Percentiles rank a stretch among this genome's conserved stretches.
phyloP scores from a whole-genome alignment of 2,888 invertebrate species.

The Hydriomena furcata region DNA sequence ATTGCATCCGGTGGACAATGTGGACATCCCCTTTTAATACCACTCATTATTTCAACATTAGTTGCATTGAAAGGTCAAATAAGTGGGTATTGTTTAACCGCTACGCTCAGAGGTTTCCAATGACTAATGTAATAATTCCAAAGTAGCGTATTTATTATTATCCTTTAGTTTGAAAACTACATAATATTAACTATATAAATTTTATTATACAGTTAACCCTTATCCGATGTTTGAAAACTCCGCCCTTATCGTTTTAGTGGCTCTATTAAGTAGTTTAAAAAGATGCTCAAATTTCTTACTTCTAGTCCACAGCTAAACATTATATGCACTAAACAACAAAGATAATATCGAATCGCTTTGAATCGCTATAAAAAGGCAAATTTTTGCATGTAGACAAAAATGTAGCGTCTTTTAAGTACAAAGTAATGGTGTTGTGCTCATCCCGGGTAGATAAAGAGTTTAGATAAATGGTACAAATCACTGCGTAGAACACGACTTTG shows the following conservation, averaged over 20 bases:
- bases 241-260: too few species aligned
- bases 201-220: too few species aligned
- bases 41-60: conserved; percentile 20
- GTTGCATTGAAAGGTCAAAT: background rate
- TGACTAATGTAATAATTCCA: background rate
- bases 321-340: conserved; percentile 26
- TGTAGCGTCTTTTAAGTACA: conserved; percentile 42
- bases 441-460: conserved; percentile 76
- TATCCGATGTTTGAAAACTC: too few species aligned
- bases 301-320: background rate
- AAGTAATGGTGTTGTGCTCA: conserved; percentile 49
- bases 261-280: too few species aligned
- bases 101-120: background rate
- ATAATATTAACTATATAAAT: too few species aligned
- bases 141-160: too few species aligned
- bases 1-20: conserved; percentile 12
- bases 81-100: background rate
- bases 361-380: conserved; percentile 39
- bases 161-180: too few species aligned
- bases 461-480: conserved; percentile 79
- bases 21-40: conserved; percentile 6
- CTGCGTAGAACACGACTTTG: conserved; percentile 66
- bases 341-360: conserved; percentile 28
- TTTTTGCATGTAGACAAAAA: conserved; percentile 45
- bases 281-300: too few species aligned